These are phyloP conservation scores for Neolamprologus hecqui DNA, from an alignment of 2,113 vertebrate species.

Conservation along the genomic window DNA sequence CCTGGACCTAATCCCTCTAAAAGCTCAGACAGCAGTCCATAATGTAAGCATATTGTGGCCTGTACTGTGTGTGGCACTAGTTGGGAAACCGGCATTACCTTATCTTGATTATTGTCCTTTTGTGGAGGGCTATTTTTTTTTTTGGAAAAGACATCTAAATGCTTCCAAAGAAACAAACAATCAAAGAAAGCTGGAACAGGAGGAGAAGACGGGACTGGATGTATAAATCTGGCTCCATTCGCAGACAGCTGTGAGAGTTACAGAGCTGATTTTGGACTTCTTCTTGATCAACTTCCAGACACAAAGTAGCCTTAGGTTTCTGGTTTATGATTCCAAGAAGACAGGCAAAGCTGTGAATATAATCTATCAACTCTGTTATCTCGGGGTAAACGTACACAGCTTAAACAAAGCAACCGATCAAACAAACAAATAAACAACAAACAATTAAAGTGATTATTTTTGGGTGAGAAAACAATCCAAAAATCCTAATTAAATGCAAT, in stretches of 20 bases:
- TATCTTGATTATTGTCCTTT: slow-evolving; percentile 27
- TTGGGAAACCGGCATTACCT: neutral
- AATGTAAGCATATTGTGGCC: slow-evolving; percentile 40
- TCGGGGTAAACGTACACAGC: neutral
- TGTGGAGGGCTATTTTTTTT: neutral
- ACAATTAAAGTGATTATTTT: neutral
- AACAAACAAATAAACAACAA: neutral
- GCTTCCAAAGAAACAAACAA: slow-evolving; percentile 27
- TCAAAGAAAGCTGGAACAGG: neutral
- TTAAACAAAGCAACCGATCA: neutral
- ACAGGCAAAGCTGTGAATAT: slow-evolving; percentile 15
- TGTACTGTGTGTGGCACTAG: slow-evolving; percentile 2
- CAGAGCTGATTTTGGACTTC: slow-evolving; percentile 14
- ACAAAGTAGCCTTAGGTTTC: slow-evolving; percentile 34
- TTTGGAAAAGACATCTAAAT: slow-evolving; percentile 15
- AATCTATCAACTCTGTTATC: neutral
- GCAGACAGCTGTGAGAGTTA: slow-evolving; percentile 56
- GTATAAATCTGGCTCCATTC: slow-evolving; percentile 36
- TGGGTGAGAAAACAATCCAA: neutral
- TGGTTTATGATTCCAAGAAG: slow-evolving; percentile 38
- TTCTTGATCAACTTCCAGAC: slow-evolving; percentile 53
- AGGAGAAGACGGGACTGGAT: neutral
- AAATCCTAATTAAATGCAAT: neutral
- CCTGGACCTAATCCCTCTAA: slow-evolving; percentile 14
- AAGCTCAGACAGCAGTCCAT: neutral